Percentiles rank a stretch among this genome's conserved stretches.
These are phyloP conservation scores for Amazona guildingii DNA, from an alignment of 2,113 vertebrate genomes.

Conservation along the genomic window DNA sequence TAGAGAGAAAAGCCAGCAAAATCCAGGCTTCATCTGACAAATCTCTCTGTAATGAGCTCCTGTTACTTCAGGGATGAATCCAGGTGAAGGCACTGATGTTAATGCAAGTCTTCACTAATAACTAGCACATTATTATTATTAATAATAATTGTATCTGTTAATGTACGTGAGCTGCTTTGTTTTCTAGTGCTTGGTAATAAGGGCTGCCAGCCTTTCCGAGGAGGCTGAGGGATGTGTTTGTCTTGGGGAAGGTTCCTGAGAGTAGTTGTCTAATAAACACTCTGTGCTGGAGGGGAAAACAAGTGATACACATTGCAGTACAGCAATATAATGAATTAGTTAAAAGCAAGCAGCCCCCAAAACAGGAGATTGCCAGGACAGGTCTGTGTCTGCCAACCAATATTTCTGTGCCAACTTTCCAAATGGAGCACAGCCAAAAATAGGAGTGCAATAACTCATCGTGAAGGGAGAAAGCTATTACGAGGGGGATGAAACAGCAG, in stretches of 20 bases:
- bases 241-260: constrained; percentile 28
- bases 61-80: not conserved
- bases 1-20: not conserved
- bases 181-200: not conserved
- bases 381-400: constrained; percentile 13
- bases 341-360: constrained; percentile 37
- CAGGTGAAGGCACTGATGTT: not conserved
- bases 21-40: not conserved
- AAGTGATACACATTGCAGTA: constrained; percentile 3
- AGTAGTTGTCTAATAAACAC: constrained; percentile 12
- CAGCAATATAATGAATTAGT: constrained; percentile 40
- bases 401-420: constrained; percentile 31
- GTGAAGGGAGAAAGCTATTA: not conserved
- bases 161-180: not conserved
- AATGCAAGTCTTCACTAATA: not conserved
- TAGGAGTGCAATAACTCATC: constrained; percentile 23
- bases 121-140: not conserved
- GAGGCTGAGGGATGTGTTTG: not conserved
- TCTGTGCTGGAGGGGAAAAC: constrained; percentile 31
- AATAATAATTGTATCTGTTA: not conserved
- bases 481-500: not conserved
- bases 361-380: constrained; percentile 26
- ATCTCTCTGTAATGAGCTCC: not conserved
- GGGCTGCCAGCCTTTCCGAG: not conserved
- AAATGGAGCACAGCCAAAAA: constrained; percentile 18